These are phyloP conservation scores for Drosophila ficusphila DNA, from an alignment of 1,140 invertebrate species.

Conservation along the genomic window DNA sequence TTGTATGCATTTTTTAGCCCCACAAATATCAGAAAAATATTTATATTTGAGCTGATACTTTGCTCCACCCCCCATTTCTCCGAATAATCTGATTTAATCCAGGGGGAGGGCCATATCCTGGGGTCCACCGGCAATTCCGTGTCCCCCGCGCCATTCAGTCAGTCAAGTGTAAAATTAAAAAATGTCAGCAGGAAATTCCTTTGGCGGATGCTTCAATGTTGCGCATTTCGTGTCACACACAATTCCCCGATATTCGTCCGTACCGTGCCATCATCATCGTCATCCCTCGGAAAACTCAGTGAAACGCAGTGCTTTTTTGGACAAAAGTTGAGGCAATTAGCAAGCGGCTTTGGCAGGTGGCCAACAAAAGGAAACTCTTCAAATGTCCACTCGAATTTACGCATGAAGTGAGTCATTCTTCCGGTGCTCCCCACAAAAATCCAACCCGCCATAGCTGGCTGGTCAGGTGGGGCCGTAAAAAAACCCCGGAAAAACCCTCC, in stretches of 20 bases:
- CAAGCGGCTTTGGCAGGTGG: conserved; percentile 40
- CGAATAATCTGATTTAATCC: conserved; percentile 66
- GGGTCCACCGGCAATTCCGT: neutral
- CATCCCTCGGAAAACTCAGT: no score
- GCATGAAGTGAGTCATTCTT: conserved; percentile 53
- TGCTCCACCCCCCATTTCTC: neutral
- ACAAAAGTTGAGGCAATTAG: conserved; percentile 65
- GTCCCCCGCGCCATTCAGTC: conserved; percentile 39
- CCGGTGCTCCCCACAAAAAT: neutral
- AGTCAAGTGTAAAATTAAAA: conserved; percentile 82
- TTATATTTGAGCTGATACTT: conserved; percentile 29
- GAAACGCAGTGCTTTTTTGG: neutral
- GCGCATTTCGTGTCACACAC: conserved; percentile 60
- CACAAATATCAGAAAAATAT: conserved; percentile 33
- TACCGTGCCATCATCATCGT: neutral
- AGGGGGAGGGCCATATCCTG: neutral
- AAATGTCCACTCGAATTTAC: conserved; percentile 52
- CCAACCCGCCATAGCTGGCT: conserved; percentile 30
- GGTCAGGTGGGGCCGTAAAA: conserved; percentile 48
- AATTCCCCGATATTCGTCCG: conserved; percentile 28
- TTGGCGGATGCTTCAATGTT: conserved; percentile 74
- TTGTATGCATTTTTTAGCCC: conserved; percentile 2
- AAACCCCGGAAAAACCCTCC: neutral
- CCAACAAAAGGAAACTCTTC: conserved; percentile 47
- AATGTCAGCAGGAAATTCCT: conserved; percentile 80